Evolutionary conservation across 1,140 invertebrate genomes (phyloP).

Genomic region (Zaprionus inermis): DNA sequence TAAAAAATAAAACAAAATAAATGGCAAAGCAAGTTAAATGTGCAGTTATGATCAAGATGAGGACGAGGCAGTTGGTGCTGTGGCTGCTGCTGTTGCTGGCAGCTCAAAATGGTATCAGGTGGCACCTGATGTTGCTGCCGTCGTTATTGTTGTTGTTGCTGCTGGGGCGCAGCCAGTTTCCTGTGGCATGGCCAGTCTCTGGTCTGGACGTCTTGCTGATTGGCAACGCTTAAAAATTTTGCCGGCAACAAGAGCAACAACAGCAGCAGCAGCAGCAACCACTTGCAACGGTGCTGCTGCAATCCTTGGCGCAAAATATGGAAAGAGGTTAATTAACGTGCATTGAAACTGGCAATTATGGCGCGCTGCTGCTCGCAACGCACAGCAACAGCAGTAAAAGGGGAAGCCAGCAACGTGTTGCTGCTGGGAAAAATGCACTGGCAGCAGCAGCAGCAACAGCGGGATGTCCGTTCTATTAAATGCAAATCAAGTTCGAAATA

Average conservation of each 20-base stretch:
- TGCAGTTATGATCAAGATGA: conserved; percentile 74
- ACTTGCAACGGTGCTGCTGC: conserved; percentile 24
- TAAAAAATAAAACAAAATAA: conserved; percentile 79
- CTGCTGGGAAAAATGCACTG: conserved; percentile 28
- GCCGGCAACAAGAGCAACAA: conserved; percentile 21
- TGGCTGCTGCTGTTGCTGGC: conserved; percentile 15
- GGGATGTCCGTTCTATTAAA: conserved; percentile 68
- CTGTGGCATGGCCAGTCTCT: conserved; percentile 34
- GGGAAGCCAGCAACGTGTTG: conserved; percentile 7
- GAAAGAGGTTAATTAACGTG: conserved; percentile 83
- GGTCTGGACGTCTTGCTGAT: conserved; percentile 47
- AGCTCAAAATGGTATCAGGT: conserved; percentile 77
- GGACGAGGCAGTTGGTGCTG: conserved; percentile 31
- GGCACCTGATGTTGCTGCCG: conserved; percentile 40
- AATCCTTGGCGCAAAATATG: conserved; percentile 63
- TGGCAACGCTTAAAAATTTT: conserved; percentile 72
- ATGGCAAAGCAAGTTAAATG: conserved; percentile 76
- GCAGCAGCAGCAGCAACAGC: conserved; percentile 29
- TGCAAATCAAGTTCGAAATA: conserved; percentile 61
- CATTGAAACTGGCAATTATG: conserved; percentile 82
- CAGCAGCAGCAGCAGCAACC: conserved; percentile 29
- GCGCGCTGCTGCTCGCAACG: conserved; percentile 47
- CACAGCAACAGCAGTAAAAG: conserved; percentile 51
- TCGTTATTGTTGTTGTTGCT: conserved; percentile 7
- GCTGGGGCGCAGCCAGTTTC: conserved; percentile 34